Percentiles rank a stretch among this genome's conserved stretches.
phyloP scores from a whole-genome alignment of 2,113 vertebrate species.

The Montifringilla adamsi region DNA sequence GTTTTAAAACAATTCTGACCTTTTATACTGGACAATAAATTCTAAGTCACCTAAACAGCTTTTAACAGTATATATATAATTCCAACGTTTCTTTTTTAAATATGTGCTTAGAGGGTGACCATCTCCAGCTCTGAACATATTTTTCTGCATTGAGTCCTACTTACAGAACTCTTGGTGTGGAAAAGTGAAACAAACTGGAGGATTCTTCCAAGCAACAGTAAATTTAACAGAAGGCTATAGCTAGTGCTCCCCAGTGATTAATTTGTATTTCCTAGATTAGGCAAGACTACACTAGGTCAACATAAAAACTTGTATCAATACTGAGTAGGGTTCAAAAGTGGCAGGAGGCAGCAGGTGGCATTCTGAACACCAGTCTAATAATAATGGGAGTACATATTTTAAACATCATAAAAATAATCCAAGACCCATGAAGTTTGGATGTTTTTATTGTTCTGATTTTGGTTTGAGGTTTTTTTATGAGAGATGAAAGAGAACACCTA shows the following conservation, averaged over 20 bases:
- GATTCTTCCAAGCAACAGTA: not conserved
- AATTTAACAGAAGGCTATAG: not conserved
- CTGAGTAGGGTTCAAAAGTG: not conserved
- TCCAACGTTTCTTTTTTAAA: not conserved
- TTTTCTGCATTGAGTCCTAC: not conserved
- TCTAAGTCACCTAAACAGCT: not conserved
- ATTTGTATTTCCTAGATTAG: not conserved
- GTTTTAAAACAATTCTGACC: not conserved
- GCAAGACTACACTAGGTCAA: not conserved
- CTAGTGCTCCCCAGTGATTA: not conserved
- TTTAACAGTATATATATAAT: not conserved
- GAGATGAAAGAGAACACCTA: not conserved
- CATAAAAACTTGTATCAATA: not conserved
- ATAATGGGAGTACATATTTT: not conserved
- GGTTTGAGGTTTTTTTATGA: not conserved
- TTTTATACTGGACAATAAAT: not conserved
- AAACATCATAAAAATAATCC: not conserved
- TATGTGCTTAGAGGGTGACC: accelerated
- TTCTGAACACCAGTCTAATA: not conserved
- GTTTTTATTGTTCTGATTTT: not conserved
- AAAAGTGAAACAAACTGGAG: not conserved
- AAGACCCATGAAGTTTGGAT: not conserved
- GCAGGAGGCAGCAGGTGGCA: not conserved
- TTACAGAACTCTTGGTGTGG: not conserved
- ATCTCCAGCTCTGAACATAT: not conserved